Conservation (phyloP, 2,113 vertebrate genomes). For the Sylvia atricapilla region DNA sequence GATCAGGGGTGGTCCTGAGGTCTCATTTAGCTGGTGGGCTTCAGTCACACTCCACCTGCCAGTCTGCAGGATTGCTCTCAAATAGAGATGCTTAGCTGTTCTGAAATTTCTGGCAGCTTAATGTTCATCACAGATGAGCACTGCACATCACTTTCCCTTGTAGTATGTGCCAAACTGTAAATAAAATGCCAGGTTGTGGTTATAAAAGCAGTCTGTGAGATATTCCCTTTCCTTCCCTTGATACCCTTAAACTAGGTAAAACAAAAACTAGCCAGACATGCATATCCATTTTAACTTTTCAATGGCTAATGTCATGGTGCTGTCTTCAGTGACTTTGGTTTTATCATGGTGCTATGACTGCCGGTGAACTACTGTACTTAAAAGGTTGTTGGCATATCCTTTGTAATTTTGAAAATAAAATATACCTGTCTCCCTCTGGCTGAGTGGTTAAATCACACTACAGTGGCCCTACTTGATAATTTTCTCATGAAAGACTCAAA, state of each 20-base stretch:
- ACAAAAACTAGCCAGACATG: not conserved
- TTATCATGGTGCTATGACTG: not conserved
- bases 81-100: not conserved
- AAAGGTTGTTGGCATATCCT: not conserved
- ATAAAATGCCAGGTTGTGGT: not conserved
- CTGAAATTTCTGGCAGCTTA: not conserved
- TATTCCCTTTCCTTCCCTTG: not conserved
- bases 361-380: not conserved
- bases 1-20: not conserved
- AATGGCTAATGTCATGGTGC: not conserved
- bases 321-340: slow-evolving; percentile 4
- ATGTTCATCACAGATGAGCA: not conserved
- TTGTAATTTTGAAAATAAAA: slow-evolving; percentile 27
- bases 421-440: slow-evolving; percentile 11
- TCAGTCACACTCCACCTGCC: not conserved
- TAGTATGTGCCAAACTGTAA: not conserved
- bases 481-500: slow-evolving; percentile 33
- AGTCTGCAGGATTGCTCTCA: not conserved
- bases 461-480: slow-evolving; percentile 33
- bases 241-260: not conserved
- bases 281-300: not conserved
- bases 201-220: not conserved
- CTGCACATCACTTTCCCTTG: not conserved
- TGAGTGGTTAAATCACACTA: slow-evolving; percentile 9
- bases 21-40: not conserved